Conservation (phyloP, 2,113 vertebrate genomes). For the Pelvicachromis taeniatus region DNA sequence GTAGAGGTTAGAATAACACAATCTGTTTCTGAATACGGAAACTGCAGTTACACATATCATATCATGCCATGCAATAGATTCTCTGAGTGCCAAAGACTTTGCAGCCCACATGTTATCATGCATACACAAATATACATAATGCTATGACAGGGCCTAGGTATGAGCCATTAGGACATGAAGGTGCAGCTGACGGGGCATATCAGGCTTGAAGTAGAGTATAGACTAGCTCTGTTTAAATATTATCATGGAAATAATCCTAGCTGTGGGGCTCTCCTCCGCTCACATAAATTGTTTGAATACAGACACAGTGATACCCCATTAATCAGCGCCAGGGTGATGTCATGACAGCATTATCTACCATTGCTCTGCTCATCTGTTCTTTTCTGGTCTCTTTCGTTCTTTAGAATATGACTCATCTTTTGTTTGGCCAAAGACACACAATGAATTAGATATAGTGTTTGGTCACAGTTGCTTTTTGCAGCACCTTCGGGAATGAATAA, state of each 20-base stretch:
- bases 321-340: slow-evolving; percentile 57
- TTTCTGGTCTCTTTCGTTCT: slow-evolving; percentile 12
- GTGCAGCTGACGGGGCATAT: slow-evolving; percentile 53
- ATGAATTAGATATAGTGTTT: slow-evolving; percentile 33
- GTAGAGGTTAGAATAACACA: neutral
- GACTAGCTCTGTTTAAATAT: slow-evolving; percentile 72
- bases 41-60: neutral
- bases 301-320: slow-evolving; percentile 67
- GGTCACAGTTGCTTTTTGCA: slow-evolving; percentile 24
- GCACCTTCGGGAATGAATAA: neutral
- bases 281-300: slow-evolving; percentile 74
- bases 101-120: neutral
- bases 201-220: slow-evolving; percentile 39
- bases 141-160: slow-evolving; percentile 5
- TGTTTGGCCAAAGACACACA: slow-evolving; percentile 21
- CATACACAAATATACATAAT: slow-evolving; percentile 25
- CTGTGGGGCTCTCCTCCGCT: slow-evolving; percentile 56
- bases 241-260: slow-evolving; percentile 71
- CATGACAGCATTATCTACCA: slow-evolving; percentile 61
- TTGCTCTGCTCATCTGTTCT: slow-evolving; percentile 42
- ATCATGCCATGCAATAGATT: neutral
- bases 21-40: neutral
- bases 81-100: neutral
- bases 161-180: slow-evolving; percentile 37
- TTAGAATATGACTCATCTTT: slow-evolving; percentile 43